Percentiles rank a stretch among this genome's conserved stretches.
Conservation (phyloP, 2,797 vertebrate species). For the Dendrocincla fuliginosa region DNA sequence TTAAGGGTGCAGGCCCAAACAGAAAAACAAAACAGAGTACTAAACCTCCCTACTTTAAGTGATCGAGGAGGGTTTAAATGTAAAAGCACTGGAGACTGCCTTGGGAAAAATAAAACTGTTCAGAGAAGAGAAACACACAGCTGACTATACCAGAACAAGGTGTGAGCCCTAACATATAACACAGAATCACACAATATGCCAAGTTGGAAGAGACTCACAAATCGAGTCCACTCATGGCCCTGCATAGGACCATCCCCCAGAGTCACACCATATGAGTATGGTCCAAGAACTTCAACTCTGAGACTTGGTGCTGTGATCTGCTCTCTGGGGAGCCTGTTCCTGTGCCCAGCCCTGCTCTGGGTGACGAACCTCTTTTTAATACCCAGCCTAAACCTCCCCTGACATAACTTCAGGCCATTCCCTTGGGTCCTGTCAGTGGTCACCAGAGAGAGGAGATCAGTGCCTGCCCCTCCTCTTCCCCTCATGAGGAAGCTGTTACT, state of each 20-base stretch:
- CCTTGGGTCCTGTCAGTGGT: neutral
- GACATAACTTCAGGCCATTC: neutral
- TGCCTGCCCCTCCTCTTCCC: no score
- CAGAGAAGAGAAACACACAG: neutral
- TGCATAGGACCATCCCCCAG: neutral
- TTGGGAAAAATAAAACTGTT: neutral
- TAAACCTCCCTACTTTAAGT: neutral
- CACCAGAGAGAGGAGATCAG: neutral
- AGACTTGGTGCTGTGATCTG: neutral
- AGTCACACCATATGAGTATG: neutral
- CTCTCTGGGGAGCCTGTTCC: neutral
- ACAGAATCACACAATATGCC: neutral
- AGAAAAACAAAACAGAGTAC: neutral
- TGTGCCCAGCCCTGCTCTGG: accelerated
- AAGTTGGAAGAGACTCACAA: neutral
- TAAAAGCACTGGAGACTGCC: neutral
- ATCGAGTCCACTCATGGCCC: neutral
- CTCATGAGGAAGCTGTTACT: neutral
- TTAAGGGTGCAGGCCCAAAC: neutral
- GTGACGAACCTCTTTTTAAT: neutral
- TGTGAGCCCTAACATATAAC: neutral
- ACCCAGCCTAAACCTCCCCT: neutral
- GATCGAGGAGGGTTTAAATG: neutral
- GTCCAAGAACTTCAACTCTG: neutral
- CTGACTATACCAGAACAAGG: neutral